Conservation (phyloP, 2,797 vertebrate species). For the Stomatorhinus walkeri region DNA sequence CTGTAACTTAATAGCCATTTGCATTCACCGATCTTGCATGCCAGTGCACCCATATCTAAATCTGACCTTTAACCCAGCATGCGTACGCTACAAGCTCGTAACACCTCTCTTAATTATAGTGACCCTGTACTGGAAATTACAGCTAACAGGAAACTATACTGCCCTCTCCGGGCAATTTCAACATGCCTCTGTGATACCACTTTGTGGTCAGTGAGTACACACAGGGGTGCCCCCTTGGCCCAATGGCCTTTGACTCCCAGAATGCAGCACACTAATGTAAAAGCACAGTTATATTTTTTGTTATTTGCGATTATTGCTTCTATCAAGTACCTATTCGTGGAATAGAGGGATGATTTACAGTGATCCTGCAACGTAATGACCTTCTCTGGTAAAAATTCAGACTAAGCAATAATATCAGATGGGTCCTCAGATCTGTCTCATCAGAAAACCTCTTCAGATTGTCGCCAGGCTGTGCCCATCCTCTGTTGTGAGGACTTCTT, state of each 20-base stretch:
- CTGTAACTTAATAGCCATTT: not conserved
- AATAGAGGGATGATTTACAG: not conserved
- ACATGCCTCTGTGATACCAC: not conserved
- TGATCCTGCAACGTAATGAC: not conserved
- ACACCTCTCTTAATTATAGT: not conserved
- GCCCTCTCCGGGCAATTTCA: not conserved
- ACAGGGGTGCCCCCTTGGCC: not conserved
- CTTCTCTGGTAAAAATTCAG: constrained; percentile 5
- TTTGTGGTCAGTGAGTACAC: not conserved
- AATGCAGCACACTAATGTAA: not conserved
- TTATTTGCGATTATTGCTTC: not conserved
- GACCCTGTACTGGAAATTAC: not conserved
- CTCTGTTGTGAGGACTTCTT: not conserved
- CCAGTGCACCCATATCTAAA: not conserved
- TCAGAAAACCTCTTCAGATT: not conserved
- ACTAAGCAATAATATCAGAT: not conserved
- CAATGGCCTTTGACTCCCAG: not conserved
- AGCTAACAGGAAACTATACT: not conserved
- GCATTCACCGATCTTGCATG: not conserved
- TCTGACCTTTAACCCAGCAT: not conserved
- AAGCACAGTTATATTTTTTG: not conserved
- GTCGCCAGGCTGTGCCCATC: not conserved
- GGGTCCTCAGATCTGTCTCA: not conserved
- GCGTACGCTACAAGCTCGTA: not conserved
- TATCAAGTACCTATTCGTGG: not conserved